phyloP scores from a whole-genome alignment of 2,888 invertebrate species.

The Ormyrus labotus region DNA sequence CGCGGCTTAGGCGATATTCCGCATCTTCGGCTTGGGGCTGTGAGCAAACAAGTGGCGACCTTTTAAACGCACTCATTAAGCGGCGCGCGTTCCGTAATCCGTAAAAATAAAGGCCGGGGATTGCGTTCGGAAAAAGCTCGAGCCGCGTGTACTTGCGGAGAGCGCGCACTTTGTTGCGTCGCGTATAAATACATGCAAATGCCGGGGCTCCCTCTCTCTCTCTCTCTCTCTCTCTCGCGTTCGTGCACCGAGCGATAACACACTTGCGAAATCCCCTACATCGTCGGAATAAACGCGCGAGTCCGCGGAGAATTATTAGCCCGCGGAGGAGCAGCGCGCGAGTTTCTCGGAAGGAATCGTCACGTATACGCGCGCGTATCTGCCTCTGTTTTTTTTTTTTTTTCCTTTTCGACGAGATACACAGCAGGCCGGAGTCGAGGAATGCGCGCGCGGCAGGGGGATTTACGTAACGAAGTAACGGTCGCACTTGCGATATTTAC shows the following conservation, averaged over 20 bases:
- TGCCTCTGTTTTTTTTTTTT: too few relatives aligned
- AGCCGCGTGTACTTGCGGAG: background rate
- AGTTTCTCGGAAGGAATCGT: too few relatives aligned
- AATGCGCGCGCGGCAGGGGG: too few relatives aligned
- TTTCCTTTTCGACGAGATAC: too few relatives aligned
- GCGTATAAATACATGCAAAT: slow-evolving; percentile 35
- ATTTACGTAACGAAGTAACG: too few relatives aligned
- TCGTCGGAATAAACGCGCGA: background rate
- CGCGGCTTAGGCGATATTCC: too few relatives aligned
- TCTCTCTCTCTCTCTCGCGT: background rate
- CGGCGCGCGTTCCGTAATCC: background rate
- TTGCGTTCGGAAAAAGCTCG: too few relatives aligned
- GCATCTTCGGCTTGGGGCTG: background rate
- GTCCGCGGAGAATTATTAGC: background rate
- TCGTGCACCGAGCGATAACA: background rate
- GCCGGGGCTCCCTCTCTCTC: background rate
- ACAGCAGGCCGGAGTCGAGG: too few relatives aligned
- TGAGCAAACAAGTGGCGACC: background rate
- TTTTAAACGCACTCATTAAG: background rate
- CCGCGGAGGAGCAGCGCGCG: too few relatives aligned
- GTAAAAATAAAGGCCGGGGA: too few relatives aligned
- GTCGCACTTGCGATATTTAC: too few relatives aligned
- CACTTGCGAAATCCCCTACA: slow-evolving; percentile 25
- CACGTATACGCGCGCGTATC: too few relatives aligned
- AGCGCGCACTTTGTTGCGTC: slow-evolving; percentile 22